Percentiles rank a stretch among this genome's conserved stretches.
phyloP scores from a whole-genome alignment of 1,140 invertebrate genomes.

The Ectropis grisescens region DNA sequence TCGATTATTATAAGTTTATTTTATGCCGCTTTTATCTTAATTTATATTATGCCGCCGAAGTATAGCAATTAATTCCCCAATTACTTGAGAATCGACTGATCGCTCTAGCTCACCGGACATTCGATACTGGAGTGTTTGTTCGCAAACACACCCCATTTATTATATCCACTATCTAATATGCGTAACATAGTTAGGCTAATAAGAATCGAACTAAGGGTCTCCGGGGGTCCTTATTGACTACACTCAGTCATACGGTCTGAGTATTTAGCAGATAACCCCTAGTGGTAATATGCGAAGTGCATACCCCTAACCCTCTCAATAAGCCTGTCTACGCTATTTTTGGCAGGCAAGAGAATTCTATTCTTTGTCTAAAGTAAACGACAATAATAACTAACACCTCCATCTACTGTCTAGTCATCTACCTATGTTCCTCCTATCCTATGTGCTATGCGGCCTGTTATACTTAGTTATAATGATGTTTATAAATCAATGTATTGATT shows the following conservation, averaged over 20 bases:
- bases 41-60: too few relatives aligned
- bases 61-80: too few relatives aligned
- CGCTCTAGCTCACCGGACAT: slow-evolving; percentile 26
- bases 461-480: slow-evolving; percentile 47
- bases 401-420: too few relatives aligned
- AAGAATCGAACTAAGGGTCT: slow-evolving; percentile 40
- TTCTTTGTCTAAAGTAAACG: too few relatives aligned
- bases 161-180: slow-evolving; percentile 56
- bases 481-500: slow-evolving; percentile 35
- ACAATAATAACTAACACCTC: too few relatives aligned
- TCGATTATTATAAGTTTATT: too few relatives aligned
- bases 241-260: slow-evolving; percentile 36
- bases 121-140: slow-evolving; percentile 40
- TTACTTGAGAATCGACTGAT: slow-evolving; percentile 11
- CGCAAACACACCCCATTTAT: slow-evolving; percentile 59
- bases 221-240: slow-evolving; percentile 54
- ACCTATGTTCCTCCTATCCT: too few relatives aligned
- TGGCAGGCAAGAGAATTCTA: too few relatives aligned
- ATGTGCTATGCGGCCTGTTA: slow-evolving; percentile 21
- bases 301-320: slow-evolving; percentile 28
- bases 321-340: slow-evolving; percentile 18
- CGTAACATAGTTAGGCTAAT: slow-evolving; percentile 43
- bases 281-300: slow-evolving; percentile 22
- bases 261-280: slow-evolving; percentile 56
- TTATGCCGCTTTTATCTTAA: too few relatives aligned